Conservation (phyloP, 2,797 vertebrate genomes). For the Acomys russatus region DNA sequence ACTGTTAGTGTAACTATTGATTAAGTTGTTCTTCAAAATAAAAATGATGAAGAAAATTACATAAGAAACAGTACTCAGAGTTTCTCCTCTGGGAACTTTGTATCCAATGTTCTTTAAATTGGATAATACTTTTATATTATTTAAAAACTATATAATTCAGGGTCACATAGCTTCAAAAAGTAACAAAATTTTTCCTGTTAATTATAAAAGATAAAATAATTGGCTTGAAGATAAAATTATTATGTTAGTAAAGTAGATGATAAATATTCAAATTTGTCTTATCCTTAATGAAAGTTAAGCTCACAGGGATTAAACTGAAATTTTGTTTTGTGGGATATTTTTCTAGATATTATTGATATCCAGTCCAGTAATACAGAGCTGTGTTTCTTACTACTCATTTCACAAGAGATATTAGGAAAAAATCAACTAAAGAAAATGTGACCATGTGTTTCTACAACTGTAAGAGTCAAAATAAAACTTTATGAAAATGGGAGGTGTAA, state of each 20-base stretch:
- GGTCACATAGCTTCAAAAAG: not conserved
- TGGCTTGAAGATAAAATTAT: not conserved
- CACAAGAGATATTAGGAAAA: not conserved
- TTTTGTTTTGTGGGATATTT: not conserved
- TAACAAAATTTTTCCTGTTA: conserved; percentile 1
- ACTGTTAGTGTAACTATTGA: not conserved
- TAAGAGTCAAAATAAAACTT: conserved; percentile 64
- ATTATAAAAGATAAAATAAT: conserved; percentile 25
- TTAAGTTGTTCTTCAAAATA: not conserved
- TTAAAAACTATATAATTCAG: not conserved
- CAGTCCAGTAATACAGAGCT: not conserved
- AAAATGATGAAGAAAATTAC: conserved; percentile 6
- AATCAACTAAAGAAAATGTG: conserved; percentile 59
- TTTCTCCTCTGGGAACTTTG: conserved; percentile 14
- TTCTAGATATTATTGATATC: not conserved
- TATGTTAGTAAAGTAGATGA: conserved; percentile 28
- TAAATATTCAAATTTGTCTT: not conserved
- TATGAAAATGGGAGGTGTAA: conserved; percentile 57
- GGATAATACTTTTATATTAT: not conserved
- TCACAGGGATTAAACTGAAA: not conserved
- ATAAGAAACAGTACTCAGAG: not conserved
- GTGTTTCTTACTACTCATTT: conserved; percentile 6
- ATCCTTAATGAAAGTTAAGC: conserved; percentile 5
- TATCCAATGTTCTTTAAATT: conserved; percentile 3
- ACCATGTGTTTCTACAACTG: conserved; percentile 56